phyloP scores from a whole-genome alignment of 1,140 invertebrate species.

The Stegodyphus dumicola region DNA sequence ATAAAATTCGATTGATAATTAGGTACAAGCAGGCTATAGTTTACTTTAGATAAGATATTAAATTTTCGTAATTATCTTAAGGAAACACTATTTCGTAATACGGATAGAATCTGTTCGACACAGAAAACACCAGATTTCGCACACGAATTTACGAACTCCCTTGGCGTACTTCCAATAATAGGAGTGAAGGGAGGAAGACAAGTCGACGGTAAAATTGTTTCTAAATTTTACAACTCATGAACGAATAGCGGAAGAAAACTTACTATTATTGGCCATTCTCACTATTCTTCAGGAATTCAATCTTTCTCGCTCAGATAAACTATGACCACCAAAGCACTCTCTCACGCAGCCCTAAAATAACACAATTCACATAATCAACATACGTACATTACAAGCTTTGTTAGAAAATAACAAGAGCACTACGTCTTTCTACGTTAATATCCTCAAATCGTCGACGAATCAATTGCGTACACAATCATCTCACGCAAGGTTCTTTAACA shows the following conservation, averaged over 20 bases:
- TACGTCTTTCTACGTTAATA: not conserved
- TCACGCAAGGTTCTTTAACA: no score
- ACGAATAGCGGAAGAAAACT: not conserved
- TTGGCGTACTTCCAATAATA: no score
- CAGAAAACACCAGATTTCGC: no score
- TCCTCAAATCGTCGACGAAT: not conserved
- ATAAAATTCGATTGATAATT: no score
- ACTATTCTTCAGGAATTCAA: not conserved
- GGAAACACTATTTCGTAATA: no score
- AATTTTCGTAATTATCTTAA: no score
- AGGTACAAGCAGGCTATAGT: no score
- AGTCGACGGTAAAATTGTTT: not conserved
- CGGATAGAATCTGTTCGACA: no score
- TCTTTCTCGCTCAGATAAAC: constrained; percentile 18
- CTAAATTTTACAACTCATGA: not conserved
- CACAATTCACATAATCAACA: constrained; percentile 49
- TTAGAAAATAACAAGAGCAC: not conserved
- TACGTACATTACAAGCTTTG: not conserved
- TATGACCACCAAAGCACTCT: constrained; percentile 42
- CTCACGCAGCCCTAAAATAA: constrained; percentile 23
- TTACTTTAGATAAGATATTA: no score
- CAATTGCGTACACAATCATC: not conserved
- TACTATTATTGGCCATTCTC: constrained; percentile 2
- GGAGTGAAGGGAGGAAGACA: not conserved
- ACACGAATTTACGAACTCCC: no score